These are phyloP conservation scores for Hippopotamyrus pictus DNA, from an alignment of 2,797 vertebrate genomes.

Conservation along the genomic window DNA sequence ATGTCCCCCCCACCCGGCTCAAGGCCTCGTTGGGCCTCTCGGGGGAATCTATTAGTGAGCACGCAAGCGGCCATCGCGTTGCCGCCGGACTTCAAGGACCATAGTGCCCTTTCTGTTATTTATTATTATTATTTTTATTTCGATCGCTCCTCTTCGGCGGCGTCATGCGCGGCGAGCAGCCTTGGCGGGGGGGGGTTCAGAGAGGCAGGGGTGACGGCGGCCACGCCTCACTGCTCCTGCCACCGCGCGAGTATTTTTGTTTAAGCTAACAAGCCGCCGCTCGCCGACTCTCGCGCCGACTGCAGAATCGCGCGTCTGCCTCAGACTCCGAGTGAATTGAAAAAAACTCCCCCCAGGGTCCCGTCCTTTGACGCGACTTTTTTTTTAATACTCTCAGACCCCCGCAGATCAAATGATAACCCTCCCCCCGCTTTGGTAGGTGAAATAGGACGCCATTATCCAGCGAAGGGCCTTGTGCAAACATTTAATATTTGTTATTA, in stretches of 20 bases:
- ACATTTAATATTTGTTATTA: slow-evolving; percentile 13
- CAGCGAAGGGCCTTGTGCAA: background rate
- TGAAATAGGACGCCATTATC: background rate
- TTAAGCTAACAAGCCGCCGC: slow-evolving; percentile 1
- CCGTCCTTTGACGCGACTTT: background rate
- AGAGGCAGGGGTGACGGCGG: background rate
- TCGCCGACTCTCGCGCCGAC: background rate
- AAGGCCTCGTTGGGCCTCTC: background rate
- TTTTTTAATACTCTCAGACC: background rate
- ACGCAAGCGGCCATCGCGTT: background rate
- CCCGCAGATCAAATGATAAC: background rate
- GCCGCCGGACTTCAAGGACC: background rate
- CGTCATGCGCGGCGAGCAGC: background rate
- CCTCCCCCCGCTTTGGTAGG: background rate
- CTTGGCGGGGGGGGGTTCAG: background rate
- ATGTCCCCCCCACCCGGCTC: background rate
- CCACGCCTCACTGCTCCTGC: background rate
- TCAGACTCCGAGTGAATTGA: background rate
- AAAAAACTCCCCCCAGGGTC: background rate
- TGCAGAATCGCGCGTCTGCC: background rate
- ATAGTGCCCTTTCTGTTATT: background rate
- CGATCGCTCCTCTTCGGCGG: background rate
- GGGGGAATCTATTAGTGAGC: background rate
- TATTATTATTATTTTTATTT: background rate
- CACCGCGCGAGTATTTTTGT: background rate